These are phyloP conservation scores for Esperia sulphurella DNA, from an alignment of 2,888 invertebrate species.

Conservation along the genomic window DNA sequence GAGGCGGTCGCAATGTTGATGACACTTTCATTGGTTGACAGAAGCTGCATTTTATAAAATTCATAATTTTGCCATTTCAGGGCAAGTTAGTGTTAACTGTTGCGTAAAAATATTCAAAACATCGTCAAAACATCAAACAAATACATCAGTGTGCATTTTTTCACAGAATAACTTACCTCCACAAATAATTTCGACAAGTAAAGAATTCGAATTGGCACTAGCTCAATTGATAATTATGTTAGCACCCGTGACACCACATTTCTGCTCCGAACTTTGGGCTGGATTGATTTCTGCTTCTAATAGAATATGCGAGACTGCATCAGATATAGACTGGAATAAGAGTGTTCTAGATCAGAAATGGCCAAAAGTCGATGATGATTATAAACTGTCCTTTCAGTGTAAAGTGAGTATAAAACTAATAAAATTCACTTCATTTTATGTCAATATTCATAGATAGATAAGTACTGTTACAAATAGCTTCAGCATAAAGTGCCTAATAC, in stretches of 20 bases:
- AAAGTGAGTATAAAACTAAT: constrained; percentile 68
- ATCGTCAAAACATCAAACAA: too few relatives aligned
- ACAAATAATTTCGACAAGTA: constrained; percentile 81
- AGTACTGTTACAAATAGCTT: too few relatives aligned
- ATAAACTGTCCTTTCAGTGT: constrained; percentile 82
- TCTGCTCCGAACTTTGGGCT: constrained; percentile 94
- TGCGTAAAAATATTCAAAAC: neutral
- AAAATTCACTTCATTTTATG: neutral
- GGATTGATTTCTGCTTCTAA: constrained; percentile 84
- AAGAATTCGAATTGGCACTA: constrained; percentile 88
- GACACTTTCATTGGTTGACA: too few relatives aligned
- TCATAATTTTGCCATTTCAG: too few relatives aligned
- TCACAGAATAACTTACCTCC: constrained; percentile 80
- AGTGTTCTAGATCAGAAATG: constrained; percentile 87
- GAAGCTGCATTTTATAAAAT: too few relatives aligned
- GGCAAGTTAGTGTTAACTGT: too few relatives aligned
- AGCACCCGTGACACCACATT: constrained; percentile 94
- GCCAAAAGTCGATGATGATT: constrained; percentile 86
- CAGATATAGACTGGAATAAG: constrained; percentile 82
- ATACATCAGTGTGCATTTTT: constrained; percentile 9
- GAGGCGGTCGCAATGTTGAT: too few relatives aligned
- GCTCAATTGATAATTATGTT: constrained; percentile 90
- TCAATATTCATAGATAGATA: too few relatives aligned
- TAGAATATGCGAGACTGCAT: constrained; percentile 61
- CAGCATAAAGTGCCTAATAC: too few relatives aligned